Percentiles rank a stretch among this genome's conserved stretches.
phyloP scores from a whole-genome alignment of 30 jellyfish, hydroid and myxozoan genomes.

The Turritopsis rubra region DNA sequence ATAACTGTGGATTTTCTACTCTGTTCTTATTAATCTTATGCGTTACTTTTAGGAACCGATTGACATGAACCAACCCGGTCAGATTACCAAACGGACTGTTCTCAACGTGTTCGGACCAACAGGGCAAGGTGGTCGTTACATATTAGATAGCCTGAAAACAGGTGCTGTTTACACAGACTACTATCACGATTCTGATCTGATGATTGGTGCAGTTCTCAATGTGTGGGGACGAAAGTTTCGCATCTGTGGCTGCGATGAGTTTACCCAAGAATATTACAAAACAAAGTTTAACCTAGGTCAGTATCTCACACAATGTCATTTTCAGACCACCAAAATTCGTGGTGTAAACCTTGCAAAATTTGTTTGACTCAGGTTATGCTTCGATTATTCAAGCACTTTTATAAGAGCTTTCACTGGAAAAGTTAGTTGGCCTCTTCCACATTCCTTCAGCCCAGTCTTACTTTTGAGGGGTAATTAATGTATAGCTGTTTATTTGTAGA shows the following conservation, averaged over 20 bases:
- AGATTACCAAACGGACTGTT: constrained; percentile 86
- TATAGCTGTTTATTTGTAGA: constrained; percentile 44
- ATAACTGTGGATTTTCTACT: too few relatives aligned
- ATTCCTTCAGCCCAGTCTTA: background rate
- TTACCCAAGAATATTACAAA: constrained; percentile 68
- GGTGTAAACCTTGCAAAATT: background rate
- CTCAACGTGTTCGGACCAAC: constrained; percentile 94
- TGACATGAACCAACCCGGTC: constrained; percentile 81
- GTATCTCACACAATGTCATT: constrained; percentile 28
- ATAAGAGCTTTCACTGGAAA: too few relatives aligned
- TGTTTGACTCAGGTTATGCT: background rate
- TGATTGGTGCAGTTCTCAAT: constrained; percentile 68
- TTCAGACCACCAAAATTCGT: too few relatives aligned
- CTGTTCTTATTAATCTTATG: too few relatives aligned
- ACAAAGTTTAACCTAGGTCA: constrained; percentile 64
- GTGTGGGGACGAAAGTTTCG: constrained; percentile 87
- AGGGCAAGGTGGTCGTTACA: constrained; percentile 97
- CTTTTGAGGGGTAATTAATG: too few relatives aligned
- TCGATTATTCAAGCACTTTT: too few relatives aligned
- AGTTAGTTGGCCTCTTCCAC: too few relatives aligned
- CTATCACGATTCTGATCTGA: constrained; percentile 75
- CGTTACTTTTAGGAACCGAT: constrained; percentile 56
- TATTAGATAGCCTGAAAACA: constrained; percentile 88
- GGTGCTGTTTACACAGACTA: constrained; percentile 92
- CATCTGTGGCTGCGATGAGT: constrained; percentile 87